These are phyloP conservation scores for Megaustenia siamemsis DNA, from an alignment of 2,888 invertebrate genomes.

Conservation along the genomic window DNA sequence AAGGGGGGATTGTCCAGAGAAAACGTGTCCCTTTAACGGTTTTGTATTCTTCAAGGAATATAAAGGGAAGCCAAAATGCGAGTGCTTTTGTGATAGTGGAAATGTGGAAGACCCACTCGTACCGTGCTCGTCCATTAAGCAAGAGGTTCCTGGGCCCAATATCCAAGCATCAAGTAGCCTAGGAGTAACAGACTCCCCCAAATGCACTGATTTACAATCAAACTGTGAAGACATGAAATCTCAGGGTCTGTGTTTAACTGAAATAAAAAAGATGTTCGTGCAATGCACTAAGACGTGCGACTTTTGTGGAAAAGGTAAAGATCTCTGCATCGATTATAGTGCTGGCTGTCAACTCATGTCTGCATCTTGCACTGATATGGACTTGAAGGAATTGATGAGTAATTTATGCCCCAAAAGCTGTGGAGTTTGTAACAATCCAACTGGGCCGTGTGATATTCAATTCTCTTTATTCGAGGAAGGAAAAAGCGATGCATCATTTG, in stretches of 20 bases:
- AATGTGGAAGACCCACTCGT: conserved; percentile 31
- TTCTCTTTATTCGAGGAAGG: too few relatives aligned
- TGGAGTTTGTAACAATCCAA: conserved; percentile 5
- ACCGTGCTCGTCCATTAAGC: conserved; percentile 30
- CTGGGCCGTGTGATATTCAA: conserved; percentile 42
- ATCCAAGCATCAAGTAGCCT: neutral
- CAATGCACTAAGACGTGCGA: conserved; percentile 35
- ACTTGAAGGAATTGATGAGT: neutral
- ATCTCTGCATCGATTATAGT: conserved; percentile 55
- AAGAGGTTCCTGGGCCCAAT: neutral
- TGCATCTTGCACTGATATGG: conserved; percentile 25
- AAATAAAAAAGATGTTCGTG: conserved; percentile 44
- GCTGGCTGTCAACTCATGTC: conserved; percentile 48
- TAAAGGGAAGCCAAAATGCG: neutral
- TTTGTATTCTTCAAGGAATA: conserved; percentile 30
- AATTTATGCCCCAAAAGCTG: conserved; percentile 36
- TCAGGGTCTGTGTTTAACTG: conserved; percentile 22
- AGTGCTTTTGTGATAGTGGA: conserved; percentile 50
- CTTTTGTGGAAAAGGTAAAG: conserved; percentile 36
- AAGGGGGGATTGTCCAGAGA: neutral
- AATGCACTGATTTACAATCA: neutral
- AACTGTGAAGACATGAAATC: conserved; percentile 31
- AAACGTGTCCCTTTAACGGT: conserved; percentile 3
- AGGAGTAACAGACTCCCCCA: neutral
- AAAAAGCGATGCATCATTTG: too few relatives aligned